Conservation (phyloP, 2,797 vertebrate species). For the Hemitrygon akajei region DNA sequence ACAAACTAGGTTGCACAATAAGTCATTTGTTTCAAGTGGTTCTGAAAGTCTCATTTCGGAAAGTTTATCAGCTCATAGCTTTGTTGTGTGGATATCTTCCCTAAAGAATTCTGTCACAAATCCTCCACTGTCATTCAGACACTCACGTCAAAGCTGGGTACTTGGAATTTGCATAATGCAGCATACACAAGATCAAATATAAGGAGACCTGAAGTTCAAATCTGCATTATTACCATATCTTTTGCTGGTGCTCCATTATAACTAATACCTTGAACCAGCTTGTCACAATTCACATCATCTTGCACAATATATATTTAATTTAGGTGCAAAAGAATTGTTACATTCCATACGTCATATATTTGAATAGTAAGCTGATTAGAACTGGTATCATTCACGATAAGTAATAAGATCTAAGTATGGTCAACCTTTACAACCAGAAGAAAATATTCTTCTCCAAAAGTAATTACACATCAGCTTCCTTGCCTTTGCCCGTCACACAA, state of each 20-base stretch:
- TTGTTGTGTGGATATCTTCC: background rate
- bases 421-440: background rate
- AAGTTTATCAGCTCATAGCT: background rate
- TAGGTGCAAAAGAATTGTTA: background rate
- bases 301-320: background rate
- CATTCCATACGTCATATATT: background rate
- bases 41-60: background rate
- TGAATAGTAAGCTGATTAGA: conserved; percentile 20
- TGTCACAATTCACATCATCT: background rate
- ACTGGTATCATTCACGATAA: background rate
- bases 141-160: background rate
- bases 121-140: background rate
- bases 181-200: background rate
- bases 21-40: background rate
- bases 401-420: background rate
- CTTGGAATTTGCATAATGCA: background rate
- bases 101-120: background rate
- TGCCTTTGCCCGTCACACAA: background rate
- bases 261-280: background rate
- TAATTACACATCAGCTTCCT: conserved; percentile 4
- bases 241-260: background rate
- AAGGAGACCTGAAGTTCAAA: background rate
- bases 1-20: background rate
- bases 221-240: background rate
- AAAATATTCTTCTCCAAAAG: background rate